phyloP scores from a whole-genome alignment of 1,140 invertebrate genomes.

The Drosophila santomea region DNA sequence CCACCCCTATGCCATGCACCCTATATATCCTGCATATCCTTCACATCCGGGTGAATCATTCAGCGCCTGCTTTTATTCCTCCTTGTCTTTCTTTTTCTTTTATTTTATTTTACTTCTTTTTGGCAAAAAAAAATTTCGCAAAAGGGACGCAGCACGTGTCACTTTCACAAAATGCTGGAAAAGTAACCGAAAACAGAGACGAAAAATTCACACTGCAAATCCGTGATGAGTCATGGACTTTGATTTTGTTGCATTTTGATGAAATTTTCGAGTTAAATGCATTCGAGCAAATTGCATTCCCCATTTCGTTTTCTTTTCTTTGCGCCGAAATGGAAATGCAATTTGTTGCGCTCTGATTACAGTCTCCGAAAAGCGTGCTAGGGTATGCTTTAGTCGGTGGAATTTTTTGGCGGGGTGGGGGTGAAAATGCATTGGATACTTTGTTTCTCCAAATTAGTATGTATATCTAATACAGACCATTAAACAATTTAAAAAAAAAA shows the following conservation, averaged over 20 bases:
- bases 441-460: conserved; percentile 29
- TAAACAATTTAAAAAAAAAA: conserved; percentile 24
- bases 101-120: not conserved
- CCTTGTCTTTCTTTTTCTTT: conserved; percentile 14
- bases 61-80: not conserved
- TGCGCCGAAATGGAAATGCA: conserved; percentile 68
- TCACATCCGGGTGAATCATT: conserved; percentile 40
- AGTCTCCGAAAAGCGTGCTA: conserved; percentile 40
- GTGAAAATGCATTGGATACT: conserved; percentile 10
- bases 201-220: conserved; percentile 29
- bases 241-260: conserved; percentile 40
- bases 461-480: conserved; percentile 15
- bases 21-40: conserved; percentile 10
- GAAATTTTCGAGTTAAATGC: conserved; percentile 52
- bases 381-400: conserved; percentile 2
- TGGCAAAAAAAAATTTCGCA: conserved; percentile 32
- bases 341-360: conserved; percentile 70
- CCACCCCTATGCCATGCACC: conserved; percentile 24
- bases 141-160: conserved; percentile 58
- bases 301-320: conserved; percentile 49
- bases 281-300: conserved; percentile 47
- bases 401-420: not conserved
- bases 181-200: conserved; percentile 5
- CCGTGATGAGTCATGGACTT: conserved; percentile 53
- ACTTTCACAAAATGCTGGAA: conserved; percentile 64